Base-by-base conservation (phyloP, 2,888 invertebrate species). In the Digitonthophagus gazella region DNA sequence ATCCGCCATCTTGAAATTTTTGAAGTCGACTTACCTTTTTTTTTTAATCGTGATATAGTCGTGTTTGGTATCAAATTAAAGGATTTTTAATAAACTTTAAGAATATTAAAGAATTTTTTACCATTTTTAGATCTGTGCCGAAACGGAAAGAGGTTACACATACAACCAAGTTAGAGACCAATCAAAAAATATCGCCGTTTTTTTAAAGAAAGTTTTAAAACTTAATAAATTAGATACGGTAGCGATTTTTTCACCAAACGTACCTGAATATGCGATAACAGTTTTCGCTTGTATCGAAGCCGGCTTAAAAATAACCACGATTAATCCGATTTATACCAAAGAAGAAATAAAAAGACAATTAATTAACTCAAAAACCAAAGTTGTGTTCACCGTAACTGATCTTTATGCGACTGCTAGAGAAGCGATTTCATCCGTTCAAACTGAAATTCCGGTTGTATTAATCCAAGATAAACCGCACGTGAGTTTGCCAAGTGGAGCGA, bases 301-400 rank as follows among this genome's bases (percentile, higher is more conserved):
- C 54, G 91, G 91, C 0, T 83, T 90, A 0, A 77, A 87, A 15
- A 86, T 90, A 4, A 90, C 92, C 0, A 88, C 91, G 0, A 85
- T 92, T 3, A 93, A 93, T 83, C 91, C 92, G 0, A 79, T 86
- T 69, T 93, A 92, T 75, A 92, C 90, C 54, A 16, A 74, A 74
- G 92, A 88, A 74, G 92, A 93, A 85, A 87, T 92, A 58, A 79
- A 83, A n/a, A 87, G 87, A 57, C 92, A 92, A 79, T 71, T 90
- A 16, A 78, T 81, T 2, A 83, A 85, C 70, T 89, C 89, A 11
- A 82, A 85, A 14, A 85, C 89, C 3, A 90, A 89, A 80, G 81
- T 87, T 3, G 78, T 91, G 2, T 82, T 92, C 20, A 89, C 91
- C 1, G 83, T 86, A 18, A 83, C 84, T 2, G 84, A 85, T 76